Evolutionary conservation across 2,888 invertebrate genomes (phyloP), one percentile per base, ranked within the genome.

Genomic region (Ochropacha duplaris): DNA sequence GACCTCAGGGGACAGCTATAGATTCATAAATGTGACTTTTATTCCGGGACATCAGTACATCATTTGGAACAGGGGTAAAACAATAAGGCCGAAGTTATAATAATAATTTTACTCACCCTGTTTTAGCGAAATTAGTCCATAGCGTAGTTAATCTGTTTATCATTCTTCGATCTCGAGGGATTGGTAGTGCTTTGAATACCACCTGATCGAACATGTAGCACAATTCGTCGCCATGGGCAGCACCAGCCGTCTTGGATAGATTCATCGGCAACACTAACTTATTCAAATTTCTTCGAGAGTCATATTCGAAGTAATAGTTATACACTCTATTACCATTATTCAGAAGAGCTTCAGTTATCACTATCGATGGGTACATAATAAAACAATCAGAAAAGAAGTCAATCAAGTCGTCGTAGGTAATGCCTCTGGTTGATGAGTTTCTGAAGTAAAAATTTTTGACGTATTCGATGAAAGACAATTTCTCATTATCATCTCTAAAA

Each of bases 71-170:
- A 24, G 2, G 24, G 24, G 6, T 28, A 6, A 28, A 28, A 28
- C 28, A 1, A 6, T 8, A 8, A 8, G 6, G 6, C 28, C 4
- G 8, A 28, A 24, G 24, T 6, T 8, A 4, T 12, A 0, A 31
- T 31, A 12, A 6, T 4, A 12, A 28, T 28, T 22, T 28, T 57
- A 61, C 72, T 70, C 60, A 81, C 82, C 81, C 75, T 16, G 66
- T 72, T 65, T 66, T 78, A 22, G 79, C 78, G 60, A 82, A 74
- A 56, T 60, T 74, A 0, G 77, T 71, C 82, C 81, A 82, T 22
- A 76, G 56, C 6, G 57, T 66, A 4, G 74, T 75, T 60, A 80
- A 61, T 19, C 57, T 58, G 16, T 71, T 56, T 9, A 80, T 75
- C 39, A 71, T 65, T 26, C 16, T 54, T 2, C 22, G 54, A 58